Conservation (phyloP, 2,113 vertebrate species). For the Budorcas taxicolor region DNA sequence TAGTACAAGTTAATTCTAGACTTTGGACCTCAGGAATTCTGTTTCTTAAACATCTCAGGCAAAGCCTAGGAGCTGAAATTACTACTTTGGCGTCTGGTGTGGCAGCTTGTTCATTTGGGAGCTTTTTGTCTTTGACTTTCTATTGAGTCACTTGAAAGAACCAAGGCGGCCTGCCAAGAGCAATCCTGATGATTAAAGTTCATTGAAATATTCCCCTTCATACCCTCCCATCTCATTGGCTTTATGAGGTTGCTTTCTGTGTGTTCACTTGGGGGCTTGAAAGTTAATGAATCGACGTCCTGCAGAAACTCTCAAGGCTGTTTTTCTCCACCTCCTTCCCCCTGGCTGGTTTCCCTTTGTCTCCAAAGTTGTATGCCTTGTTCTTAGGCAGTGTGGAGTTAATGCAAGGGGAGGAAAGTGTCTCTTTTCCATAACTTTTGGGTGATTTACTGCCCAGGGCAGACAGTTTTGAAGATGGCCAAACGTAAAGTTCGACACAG, state of each 20-base stretch:
- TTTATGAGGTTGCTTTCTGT: background rate
- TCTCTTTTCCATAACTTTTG: background rate
- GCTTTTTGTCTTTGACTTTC: conserved; percentile 52
- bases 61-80: conserved; percentile 41
- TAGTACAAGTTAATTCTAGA: conserved; percentile 5
- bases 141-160: conserved; percentile 47
- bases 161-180: background rate
- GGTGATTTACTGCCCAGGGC: background rate
- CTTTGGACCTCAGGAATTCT: conserved; percentile 44
- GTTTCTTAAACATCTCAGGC: conserved; percentile 43
- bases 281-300: background rate
- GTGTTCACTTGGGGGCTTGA: background rate
- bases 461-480: background rate
- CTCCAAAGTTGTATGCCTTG: background rate
- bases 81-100: conserved; percentile 26
- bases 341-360: background rate
- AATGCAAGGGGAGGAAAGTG: background rate
- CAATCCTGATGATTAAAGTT: background rate
- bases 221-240: background rate
- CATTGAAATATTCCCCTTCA: background rate
- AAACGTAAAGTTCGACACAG: background rate
- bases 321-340: background rate
- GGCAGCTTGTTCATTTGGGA: conserved; percentile 45
- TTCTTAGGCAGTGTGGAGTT: background rate
- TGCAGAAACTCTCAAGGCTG: background rate